These are phyloP conservation scores for Sus cebifrons DNA, from an alignment of 2,797 vertebrate species.

Conservation along the genomic window DNA sequence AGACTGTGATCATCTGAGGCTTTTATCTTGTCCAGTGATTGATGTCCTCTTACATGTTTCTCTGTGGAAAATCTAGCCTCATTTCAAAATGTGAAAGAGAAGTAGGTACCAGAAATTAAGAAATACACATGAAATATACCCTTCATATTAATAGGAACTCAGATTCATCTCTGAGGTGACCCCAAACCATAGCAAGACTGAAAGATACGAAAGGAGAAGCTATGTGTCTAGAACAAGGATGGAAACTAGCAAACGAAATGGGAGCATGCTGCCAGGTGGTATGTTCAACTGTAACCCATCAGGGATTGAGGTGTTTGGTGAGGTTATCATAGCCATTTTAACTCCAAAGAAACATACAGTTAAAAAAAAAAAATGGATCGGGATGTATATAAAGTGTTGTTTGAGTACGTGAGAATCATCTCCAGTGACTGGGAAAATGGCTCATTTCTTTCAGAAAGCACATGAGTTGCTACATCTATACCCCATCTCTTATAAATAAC, in stretches of 20 bases:
- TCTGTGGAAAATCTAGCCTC: slow-evolving; percentile 98
- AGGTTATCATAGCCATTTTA: slow-evolving; percentile 97
- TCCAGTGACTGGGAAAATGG: slow-evolving; percentile 86
- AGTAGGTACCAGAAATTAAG: slow-evolving; percentile 97
- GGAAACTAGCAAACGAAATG: slow-evolving; percentile 98
- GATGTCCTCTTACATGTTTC: slow-evolving; percentile 99
- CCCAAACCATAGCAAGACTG: slow-evolving; percentile 97
- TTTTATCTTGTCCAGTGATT: slow-evolving; percentile 97
- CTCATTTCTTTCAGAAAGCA: slow-evolving; percentile 88
- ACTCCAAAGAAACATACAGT: slow-evolving; percentile 96
- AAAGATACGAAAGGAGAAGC: slow-evolving; percentile 98
- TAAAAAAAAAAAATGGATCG: slow-evolving; percentile 93
- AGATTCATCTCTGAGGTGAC: slow-evolving; percentile 98
- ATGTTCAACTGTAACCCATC: slow-evolving; percentile 97
- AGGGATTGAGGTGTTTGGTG: slow-evolving; percentile 98
- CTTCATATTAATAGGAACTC: slow-evolving; percentile 97
- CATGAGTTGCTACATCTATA: slow-evolving; percentile 83
- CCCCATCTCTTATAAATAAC: slow-evolving; percentile 78
- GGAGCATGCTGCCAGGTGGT: slow-evolving; percentile 97
- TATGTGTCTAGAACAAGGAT: slow-evolving; percentile 94
- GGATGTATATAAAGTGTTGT: slow-evolving; percentile 98
- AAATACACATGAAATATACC: slow-evolving; percentile 97
- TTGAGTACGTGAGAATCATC: slow-evolving; percentile 95
- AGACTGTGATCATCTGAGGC: slow-evolving; percentile 97
- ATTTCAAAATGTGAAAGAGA: slow-evolving; percentile 97